Percentiles rank a stretch among this genome's conserved stretches.
Evolutionary conservation across 2,888 invertebrate genomes (phyloP).

Genomic region (Trachelus tabidus): DNA sequence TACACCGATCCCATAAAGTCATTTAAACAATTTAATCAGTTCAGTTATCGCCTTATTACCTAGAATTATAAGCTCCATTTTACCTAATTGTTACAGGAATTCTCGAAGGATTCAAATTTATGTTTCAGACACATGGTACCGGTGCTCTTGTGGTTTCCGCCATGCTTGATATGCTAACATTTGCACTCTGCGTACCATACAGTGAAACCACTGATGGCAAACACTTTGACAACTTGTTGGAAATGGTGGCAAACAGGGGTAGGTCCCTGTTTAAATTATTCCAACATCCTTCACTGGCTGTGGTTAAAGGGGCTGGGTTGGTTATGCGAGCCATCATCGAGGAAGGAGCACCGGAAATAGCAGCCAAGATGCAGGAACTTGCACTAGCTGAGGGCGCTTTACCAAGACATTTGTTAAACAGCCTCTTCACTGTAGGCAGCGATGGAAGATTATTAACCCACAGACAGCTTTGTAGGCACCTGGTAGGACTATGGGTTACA

Average conservation of each 20-base stretch:
- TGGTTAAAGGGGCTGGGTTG: slow-evolving; percentile 97
- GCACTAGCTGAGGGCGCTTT: slow-evolving; percentile 97
- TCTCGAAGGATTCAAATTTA: slow-evolving; percentile 13
- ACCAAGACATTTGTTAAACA: slow-evolving; percentile 90
- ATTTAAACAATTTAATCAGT: background rate
- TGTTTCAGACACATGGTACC: slow-evolving; percentile 83
- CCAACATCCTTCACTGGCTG: slow-evolving; percentile 96
- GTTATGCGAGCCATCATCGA: slow-evolving; percentile 98
- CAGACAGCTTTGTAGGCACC: slow-evolving; percentile 91
- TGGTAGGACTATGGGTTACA: slow-evolving; percentile 96
- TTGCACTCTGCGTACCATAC: slow-evolving; percentile 97
- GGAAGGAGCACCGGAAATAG: slow-evolving; percentile 93
- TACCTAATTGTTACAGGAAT: background rate
- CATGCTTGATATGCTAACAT: slow-evolving; percentile 98
- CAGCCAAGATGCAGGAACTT: slow-evolving; percentile 93
- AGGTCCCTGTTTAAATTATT: slow-evolving; percentile 92
- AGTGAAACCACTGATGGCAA: slow-evolving; percentile 98
- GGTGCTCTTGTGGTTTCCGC: slow-evolving; percentile 96
- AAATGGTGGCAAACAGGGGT: slow-evolving; percentile 94
- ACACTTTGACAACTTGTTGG: slow-evolving; percentile 91
- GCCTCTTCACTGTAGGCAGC: slow-evolving; percentile 84
- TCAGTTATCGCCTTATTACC: background rate
- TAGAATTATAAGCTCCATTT: slow-evolving; percentile 4
- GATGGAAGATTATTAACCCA: slow-evolving; percentile 88
- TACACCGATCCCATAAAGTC: background rate